Conservation (phyloP, 2,113 vertebrate genomes). For the Austrofundulus limnaeus region DNA sequence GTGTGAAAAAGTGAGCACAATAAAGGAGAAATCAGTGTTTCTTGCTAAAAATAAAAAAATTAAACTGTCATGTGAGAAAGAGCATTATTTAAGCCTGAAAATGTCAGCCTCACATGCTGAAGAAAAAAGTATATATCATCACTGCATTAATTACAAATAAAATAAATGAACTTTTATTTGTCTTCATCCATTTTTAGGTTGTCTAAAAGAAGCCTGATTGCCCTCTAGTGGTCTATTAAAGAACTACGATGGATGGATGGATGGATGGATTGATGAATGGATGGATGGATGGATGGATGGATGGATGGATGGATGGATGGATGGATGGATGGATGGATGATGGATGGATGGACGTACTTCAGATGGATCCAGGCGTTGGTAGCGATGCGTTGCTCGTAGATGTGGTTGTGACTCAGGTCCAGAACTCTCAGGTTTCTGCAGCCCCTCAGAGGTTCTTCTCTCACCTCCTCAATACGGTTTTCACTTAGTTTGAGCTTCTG, state of each 20-base stretch:
- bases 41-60: not conserved
- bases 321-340: slow-evolving; percentile 33
- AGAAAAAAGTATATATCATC: not conserved
- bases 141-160: not conserved
- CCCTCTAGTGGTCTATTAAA: slow-evolving; percentile 59
- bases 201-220: slow-evolving; percentile 11
- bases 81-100: not conserved
- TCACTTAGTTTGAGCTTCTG: slow-evolving; percentile 77
- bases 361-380: slow-evolving; percentile 71
- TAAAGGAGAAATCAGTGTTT: no score
- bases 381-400: slow-evolving; percentile 73
- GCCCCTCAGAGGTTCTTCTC: slow-evolving; percentile 65
- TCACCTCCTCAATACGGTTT: slow-evolving; percentile 74
- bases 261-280: slow-evolving; percentile 29
- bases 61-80: no score
- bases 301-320: slow-evolving; percentile 25
- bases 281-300: slow-evolving; percentile 8
- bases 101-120: not conserved
- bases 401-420: slow-evolving; percentile 79
- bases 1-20: not conserved
- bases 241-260: slow-evolving; percentile 29
- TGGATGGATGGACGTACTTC: slow-evolving; percentile 59
- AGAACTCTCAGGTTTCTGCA: slow-evolving; percentile 68
- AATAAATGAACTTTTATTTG: not conserved
- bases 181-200: not conserved